Conservation (phyloP, 2,113 vertebrate species). For the Ia io region DNA sequence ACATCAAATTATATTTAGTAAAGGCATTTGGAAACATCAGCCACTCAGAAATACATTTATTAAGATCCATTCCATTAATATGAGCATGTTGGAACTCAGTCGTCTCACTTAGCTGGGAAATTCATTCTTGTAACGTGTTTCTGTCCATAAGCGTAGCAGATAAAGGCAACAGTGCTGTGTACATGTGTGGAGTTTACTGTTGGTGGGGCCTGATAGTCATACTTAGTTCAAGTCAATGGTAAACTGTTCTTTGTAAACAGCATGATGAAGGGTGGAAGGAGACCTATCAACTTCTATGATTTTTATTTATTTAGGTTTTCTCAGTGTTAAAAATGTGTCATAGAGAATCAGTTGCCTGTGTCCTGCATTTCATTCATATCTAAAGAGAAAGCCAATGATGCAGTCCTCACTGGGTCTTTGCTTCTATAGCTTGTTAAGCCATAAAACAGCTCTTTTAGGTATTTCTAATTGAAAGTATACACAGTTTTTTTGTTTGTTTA, state of each 20-base stretch:
- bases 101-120: background rate
- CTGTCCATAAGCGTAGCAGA: background rate
- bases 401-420: background rate
- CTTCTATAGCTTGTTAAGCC: background rate
- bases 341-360: background rate
- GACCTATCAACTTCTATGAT: background rate
- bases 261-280: background rate
- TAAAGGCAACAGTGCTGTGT: background rate
- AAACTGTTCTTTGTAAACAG: background rate
- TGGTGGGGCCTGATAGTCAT: background rate
- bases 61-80: background rate
- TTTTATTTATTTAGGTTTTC: background rate
- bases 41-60: background rate
- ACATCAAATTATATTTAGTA: background rate
- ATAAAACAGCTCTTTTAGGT: background rate
- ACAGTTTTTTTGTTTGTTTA: background rate
- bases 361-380: background rate
- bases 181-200: background rate
- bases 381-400: background rate
- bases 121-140: background rate
- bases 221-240: background rate
- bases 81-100: background rate
- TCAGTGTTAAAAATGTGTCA: background rate
- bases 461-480: background rate
- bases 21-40: background rate